Evolutionary conservation across 2,113 vertebrate species (phyloP).

Genomic region (Erinaceus europaeus): DNA sequence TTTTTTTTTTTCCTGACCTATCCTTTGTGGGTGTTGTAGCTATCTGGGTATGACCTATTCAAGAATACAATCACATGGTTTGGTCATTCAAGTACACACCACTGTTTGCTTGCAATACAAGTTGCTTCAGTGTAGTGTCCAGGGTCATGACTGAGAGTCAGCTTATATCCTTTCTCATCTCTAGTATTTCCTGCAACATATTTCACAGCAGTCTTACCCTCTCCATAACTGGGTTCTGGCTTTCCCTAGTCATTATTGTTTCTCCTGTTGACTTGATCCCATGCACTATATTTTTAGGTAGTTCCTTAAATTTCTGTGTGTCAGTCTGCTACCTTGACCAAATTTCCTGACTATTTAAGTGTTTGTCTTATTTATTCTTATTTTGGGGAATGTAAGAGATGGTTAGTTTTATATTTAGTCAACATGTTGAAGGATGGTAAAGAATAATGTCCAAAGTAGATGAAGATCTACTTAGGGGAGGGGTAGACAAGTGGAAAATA

Average conservation of each 20-base stretch:
- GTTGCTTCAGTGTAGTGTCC: background rate
- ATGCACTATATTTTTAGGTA: background rate
- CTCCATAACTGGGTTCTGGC: background rate
- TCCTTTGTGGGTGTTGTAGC: background rate
- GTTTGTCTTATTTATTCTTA: background rate
- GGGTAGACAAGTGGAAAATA: slow-evolving; percentile 1
- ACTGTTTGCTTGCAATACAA: background rate
- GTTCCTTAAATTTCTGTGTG: background rate
- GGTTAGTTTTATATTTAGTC: background rate
- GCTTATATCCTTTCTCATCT: background rate
- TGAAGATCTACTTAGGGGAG: background rate
- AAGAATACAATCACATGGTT: background rate
- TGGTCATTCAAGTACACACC: background rate
- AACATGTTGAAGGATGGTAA: background rate
- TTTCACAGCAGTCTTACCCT: background rate
- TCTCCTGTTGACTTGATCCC: background rate
- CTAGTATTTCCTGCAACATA: background rate
- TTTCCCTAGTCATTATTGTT: background rate
- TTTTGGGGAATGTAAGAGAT: background rate
- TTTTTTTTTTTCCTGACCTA: background rate
- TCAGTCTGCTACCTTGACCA: background rate
- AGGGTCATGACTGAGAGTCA: background rate
- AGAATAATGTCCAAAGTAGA: background rate
- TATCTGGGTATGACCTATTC: background rate
- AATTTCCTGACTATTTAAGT: background rate